These are phyloP conservation scores for Tenthredo livida DNA, from an alignment of 2,888 invertebrate species.

Conservation along the genomic window DNA sequence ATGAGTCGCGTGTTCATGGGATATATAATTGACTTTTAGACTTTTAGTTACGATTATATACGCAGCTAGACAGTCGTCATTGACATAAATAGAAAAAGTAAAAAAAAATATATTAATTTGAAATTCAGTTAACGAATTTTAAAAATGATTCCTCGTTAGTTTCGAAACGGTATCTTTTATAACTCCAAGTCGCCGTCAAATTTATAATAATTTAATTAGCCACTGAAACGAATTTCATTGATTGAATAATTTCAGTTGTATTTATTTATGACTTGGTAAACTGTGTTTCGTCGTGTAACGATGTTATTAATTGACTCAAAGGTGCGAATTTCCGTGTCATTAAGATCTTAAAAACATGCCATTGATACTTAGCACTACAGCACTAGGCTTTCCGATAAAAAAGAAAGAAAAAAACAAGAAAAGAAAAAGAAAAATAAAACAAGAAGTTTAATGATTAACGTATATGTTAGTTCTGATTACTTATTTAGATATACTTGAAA, in stretches of 20 bases:
- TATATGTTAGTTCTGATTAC: constrained; percentile 57
- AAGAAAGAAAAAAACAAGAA: constrained; percentile 49
- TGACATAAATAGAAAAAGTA: neutral
- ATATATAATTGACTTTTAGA: neutral
- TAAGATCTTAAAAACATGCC: neutral
- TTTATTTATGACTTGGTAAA: constrained; percentile 24
- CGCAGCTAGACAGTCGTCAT: constrained; percentile 1
- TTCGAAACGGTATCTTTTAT: neutral
- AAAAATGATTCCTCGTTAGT: neutral
- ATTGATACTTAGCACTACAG: constrained; percentile 59
- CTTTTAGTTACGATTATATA: neutral
- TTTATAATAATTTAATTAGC: constrained; percentile 17
- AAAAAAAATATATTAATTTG: neutral
- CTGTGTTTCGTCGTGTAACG: constrained; percentile 17
- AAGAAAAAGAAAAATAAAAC: constrained; percentile 53
- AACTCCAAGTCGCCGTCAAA: neutral
- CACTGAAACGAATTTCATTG: constrained; percentile 8
- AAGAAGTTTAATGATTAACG: constrained; percentile 58
- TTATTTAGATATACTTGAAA: constrained; percentile 61
- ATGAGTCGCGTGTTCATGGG: constrained; percentile 13
- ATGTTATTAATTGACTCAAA: constrained; percentile 8
- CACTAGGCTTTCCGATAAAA: constrained; percentile 61
- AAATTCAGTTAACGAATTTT: too few species aligned
- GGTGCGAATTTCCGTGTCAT: neutral
- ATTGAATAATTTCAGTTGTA: constrained; percentile 30